A percentile compares a stretch with the other conserved stretches of the same genome.
These are phyloP conservation scores for Helobdella robusta DNA, from an alignment of 2,888 invertebrate genomes.

Conservation along the genomic window DNA sequence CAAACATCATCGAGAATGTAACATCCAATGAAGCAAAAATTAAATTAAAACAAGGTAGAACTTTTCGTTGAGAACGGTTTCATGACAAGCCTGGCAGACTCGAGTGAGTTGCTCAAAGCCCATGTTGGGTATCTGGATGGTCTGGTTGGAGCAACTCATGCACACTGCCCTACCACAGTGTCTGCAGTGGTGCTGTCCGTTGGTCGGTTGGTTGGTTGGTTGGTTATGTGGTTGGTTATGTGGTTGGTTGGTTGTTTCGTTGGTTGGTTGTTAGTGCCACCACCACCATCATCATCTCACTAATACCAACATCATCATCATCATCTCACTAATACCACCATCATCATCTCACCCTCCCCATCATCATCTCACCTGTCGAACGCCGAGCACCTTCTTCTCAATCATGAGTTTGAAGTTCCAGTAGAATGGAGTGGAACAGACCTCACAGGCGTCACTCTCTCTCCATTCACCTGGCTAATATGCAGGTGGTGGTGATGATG, in stretches of 20 bases:
- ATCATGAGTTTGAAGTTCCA: conserved; percentile 99
- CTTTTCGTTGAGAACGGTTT: conserved; percentile 54
- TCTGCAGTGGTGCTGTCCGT: conserved; percentile 55
- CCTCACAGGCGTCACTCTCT: conserved; percentile 84
- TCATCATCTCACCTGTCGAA: conserved; percentile 56
- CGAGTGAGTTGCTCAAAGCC: conserved; percentile 96
- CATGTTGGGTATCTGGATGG: conserved; percentile 83
- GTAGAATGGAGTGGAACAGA: conserved; percentile 90
- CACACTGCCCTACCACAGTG: conserved; percentile 88
- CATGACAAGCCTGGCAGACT: conserved; percentile 83
- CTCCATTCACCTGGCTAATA: conserved; percentile 87
- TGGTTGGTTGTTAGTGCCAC: too few species aligned
- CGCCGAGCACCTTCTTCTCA: conserved; percentile 83
- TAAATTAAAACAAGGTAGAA: conserved; percentile 36
- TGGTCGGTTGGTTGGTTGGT: too few species aligned
- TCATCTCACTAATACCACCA: too few species aligned
- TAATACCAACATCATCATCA: too few species aligned
- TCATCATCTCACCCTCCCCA: too few species aligned
- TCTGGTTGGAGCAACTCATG: conserved; percentile 76
- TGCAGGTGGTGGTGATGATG: too few species aligned
- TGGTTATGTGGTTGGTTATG: too few species aligned
- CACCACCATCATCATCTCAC: too few species aligned
- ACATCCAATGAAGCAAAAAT: too few species aligned
- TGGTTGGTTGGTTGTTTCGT: too few species aligned
- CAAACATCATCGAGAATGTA: too few species aligned